Evolutionary conservation across 2,888 invertebrate species (phyloP).

Genomic region (Epinotia brunnichana): DNA sequence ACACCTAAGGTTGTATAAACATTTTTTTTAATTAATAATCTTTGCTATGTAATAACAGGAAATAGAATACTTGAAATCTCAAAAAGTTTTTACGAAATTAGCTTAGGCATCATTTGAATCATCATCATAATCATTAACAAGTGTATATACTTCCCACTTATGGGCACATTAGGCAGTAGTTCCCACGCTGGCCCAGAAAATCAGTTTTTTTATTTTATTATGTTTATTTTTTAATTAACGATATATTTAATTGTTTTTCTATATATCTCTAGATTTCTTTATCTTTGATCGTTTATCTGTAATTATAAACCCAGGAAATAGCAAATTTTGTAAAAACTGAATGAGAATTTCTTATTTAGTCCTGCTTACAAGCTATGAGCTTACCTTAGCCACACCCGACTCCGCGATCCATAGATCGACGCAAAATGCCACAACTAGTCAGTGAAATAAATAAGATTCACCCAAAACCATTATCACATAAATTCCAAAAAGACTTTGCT

Average conservation of each 20-base stretch:
- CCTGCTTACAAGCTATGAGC: neutral
- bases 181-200: no score
- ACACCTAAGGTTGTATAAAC: neutral
- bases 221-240: no score
- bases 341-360: neutral
- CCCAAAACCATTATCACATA: neutral
- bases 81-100: slow-evolving; percentile 7
- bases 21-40: neutral
- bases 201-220: no score
- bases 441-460: neutral
- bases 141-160: no score
- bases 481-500: neutral
- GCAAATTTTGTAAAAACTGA: slow-evolving; percentile 2
- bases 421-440: slow-evolving; percentile 1
- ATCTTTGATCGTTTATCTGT: neutral
- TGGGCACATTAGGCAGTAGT: no score
- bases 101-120: no score
- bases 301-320: neutral
- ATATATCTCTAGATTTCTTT: no score
- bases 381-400: slow-evolving; percentile 10
- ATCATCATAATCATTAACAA: no score
- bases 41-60: slow-evolving; percentile 1
- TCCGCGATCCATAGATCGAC: neutral
- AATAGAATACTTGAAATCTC: neutral
- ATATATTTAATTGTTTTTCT: no score